Percentiles rank a stretch among this genome's conserved stretches.
Conservation (phyloP, 2,797 vertebrate species). For the Lepilemur ruficaudatus region DNA sequence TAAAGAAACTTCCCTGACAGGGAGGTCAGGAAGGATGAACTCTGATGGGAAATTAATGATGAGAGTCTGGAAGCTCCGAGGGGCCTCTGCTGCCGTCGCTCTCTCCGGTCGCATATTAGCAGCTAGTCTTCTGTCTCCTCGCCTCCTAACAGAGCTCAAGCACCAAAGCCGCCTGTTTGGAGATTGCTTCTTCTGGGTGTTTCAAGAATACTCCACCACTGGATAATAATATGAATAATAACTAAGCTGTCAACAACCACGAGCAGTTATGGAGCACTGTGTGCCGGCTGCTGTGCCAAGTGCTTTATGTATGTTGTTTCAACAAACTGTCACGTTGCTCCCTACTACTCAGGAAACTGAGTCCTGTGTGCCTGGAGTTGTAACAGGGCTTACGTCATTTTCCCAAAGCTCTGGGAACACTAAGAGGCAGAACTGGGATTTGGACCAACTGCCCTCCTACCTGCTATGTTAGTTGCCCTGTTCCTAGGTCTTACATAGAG, state of each 20-base stretch:
- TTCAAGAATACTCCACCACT: not conserved
- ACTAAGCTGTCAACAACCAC: not conserved
- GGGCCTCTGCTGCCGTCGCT: not conserved
- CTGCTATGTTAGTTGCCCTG: not conserved
- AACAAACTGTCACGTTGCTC: not conserved
- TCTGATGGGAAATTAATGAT: conserved; percentile 68
- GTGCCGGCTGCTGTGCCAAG: not conserved
- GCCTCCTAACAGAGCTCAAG: not conserved
- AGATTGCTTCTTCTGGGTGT: not conserved
- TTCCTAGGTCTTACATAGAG: not conserved
- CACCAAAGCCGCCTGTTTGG: not conserved
- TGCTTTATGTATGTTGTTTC: not conserved
- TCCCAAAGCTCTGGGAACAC: not conserved
- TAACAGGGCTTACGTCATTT: not conserved
- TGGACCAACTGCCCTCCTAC: not conserved
- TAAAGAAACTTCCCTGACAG: conserved; percentile 63
- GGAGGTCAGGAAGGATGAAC: conserved; percentile 62
- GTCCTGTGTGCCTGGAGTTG: not conserved
- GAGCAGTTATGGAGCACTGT: not conserved
- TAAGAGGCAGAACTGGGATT: not conserved
- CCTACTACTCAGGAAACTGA: not conserved
- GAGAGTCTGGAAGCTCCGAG: conserved; percentile 18
- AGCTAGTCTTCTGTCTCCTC: not conserved
- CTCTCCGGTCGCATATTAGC: not conserved
- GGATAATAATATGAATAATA: not conserved